Evolutionary conservation across 2,113 vertebrate species (phyloP).

Genomic region (Perca fluviatilis): DNA sequence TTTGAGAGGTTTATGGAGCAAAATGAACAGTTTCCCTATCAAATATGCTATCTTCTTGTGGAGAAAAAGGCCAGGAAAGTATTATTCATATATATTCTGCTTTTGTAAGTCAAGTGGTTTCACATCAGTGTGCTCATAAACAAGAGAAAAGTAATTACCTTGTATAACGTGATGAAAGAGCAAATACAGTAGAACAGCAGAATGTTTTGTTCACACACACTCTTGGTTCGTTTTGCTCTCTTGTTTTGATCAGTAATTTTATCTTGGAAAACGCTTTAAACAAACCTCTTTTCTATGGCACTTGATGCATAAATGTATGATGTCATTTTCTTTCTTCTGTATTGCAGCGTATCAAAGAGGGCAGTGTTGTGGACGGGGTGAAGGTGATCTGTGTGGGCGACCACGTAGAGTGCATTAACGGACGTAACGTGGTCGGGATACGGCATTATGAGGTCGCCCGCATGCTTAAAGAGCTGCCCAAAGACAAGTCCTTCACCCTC

Average conservation of each 20-base stretch:
- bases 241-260: background rate
- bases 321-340: background rate
- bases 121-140: background rate
- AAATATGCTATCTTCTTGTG: background rate
- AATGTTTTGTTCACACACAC: background rate
- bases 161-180: background rate
- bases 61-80: background rate
- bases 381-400: constrained; percentile 93
- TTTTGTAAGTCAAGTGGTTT: constrained; percentile 9
- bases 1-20: background rate
- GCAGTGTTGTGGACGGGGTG: constrained; percentile 89
- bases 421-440: constrained; percentile 86
- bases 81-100: background rate
- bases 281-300: background rate
- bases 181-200: background rate
- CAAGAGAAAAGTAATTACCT: background rate
- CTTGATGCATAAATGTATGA: background rate
- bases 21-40: background rate
- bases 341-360: constrained; percentile 92
- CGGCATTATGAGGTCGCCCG: constrained; percentile 95
- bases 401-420: constrained; percentile 94
- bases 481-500: constrained; percentile 88
- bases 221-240: too few species aligned
- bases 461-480: constrained; percentile 93
- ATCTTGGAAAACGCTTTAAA: background rate